phyloP scores from a whole-genome alignment of 1,140 invertebrate species.

The Chlorops oryzae region DNA sequence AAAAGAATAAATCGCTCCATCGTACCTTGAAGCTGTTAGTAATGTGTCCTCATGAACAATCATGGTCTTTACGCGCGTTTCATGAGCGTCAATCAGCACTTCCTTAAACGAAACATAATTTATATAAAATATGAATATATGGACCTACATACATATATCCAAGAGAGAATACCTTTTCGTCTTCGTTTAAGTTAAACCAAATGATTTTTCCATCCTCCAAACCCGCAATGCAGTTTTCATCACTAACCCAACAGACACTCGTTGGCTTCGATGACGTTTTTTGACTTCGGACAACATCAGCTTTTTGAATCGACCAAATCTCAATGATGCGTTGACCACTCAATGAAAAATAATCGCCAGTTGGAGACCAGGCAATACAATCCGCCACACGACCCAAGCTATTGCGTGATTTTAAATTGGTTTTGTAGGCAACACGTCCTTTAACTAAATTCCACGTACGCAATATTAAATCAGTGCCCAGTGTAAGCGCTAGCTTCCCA shows the following conservation, averaged over 20 bases:
- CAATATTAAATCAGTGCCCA: slow-evolving; percentile 76
- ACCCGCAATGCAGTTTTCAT: slow-evolving; percentile 60
- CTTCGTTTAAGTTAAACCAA: slow-evolving; percentile 45
- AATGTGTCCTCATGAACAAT: slow-evolving; percentile 47
- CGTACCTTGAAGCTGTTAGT: slow-evolving; percentile 28
- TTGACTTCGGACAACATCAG: slow-evolving; percentile 57
- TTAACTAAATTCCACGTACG: slow-evolving; percentile 92
- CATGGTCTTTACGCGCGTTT: slow-evolving; percentile 63
- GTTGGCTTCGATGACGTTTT: slow-evolving; percentile 58
- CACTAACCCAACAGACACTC: slow-evolving; percentile 57
- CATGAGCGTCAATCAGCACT: slow-evolving; percentile 55
- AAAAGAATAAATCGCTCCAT: background rate
- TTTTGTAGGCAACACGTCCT: slow-evolving; percentile 74
- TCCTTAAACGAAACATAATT: slow-evolving; percentile 3
- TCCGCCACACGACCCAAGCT: slow-evolving; percentile 51
- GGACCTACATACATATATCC: background rate
- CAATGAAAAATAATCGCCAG: slow-evolving; percentile 67
- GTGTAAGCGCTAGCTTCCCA: slow-evolving; percentile 80
- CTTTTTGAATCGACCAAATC: slow-evolving; percentile 70
- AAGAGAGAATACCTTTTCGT: slow-evolving; percentile 25
- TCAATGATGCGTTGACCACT: slow-evolving; percentile 63
- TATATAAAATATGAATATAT: background rate
- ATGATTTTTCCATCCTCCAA: slow-evolving; percentile 65
- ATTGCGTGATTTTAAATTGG: slow-evolving; percentile 68
- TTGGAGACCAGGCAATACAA: slow-evolving; percentile 59